Evolutionary conservation across 2,888 invertebrate species (phyloP).

Genomic region (Rhaphigaster nebulosa): DNA sequence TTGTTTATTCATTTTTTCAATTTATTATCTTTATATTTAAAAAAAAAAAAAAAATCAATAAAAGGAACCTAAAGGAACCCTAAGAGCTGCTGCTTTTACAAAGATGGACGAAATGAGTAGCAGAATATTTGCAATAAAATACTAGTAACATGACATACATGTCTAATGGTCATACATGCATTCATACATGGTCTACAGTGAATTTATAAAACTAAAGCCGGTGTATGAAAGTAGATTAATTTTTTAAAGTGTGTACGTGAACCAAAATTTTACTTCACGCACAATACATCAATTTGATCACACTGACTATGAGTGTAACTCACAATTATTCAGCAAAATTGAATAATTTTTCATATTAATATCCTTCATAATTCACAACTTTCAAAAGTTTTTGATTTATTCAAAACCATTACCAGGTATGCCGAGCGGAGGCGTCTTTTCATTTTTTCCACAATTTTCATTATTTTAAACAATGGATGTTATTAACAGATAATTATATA

Average conservation of each 20-base stretch:
- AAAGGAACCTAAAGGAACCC: no score
- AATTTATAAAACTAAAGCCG: not conserved
- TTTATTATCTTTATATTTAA: not conserved
- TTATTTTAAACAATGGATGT: not conserved
- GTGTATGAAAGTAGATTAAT: not conserved
- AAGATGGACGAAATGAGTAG: no score
- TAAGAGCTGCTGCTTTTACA: no score
- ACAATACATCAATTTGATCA: not conserved
- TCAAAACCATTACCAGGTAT: not conserved
- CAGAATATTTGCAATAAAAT: no score
- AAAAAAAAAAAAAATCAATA: not conserved
- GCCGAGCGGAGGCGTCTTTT: not conserved
- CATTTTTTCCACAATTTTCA: not conserved
- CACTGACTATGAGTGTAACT: not conserved
- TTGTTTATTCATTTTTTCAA: no score
- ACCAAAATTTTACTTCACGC: not conserved
- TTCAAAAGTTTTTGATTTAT: not conserved
- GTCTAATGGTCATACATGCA: no score
- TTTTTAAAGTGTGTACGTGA: not conserved
- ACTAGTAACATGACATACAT: no score
- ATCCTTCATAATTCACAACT: not conserved
- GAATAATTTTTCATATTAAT: not conserved
- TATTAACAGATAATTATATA: not conserved
- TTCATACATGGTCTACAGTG: no score
- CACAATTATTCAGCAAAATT: not conserved